A percentile compares a stretch with the other conserved stretches of the same genome.
Conservation (phyloP, 2,113 vertebrate genomes). For the Nanger granti region DNA sequence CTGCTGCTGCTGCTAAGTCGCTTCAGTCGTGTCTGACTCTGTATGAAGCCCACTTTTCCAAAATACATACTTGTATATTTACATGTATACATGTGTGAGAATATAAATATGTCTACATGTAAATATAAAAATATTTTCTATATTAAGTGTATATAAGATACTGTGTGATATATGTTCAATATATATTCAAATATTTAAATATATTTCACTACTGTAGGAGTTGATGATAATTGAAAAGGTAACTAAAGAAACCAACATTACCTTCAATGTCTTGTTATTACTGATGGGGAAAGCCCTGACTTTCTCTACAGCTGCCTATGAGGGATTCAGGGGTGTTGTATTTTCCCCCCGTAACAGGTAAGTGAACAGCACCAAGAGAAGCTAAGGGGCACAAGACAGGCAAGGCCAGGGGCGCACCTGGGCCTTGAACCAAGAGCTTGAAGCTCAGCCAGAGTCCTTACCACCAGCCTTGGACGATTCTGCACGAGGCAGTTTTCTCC, state of each 20-base stretch:
- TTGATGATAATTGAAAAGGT: neutral
- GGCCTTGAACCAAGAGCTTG: neutral
- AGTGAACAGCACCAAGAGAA: neutral
- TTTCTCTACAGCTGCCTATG: neutral
- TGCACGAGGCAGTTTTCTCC: rapidly evolving
- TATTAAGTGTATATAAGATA: neutral
- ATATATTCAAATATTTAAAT: neutral
- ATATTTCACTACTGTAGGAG: neutral
- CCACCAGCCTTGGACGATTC: rapidly evolving
- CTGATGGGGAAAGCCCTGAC: neutral
- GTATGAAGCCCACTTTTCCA: neutral
- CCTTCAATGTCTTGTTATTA: neutral
- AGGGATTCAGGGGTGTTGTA: neutral
- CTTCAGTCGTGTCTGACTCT: too few relatives aligned
- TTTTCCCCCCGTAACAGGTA: neutral
- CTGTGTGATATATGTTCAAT: neutral
- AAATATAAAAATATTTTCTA: neutral
- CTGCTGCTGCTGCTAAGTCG: too few relatives aligned
- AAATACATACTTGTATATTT: neutral
- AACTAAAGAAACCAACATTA: neutral
- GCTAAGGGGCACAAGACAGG: neutral
- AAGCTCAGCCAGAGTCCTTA: neutral
- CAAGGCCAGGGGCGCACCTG: neutral
- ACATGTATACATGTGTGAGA: too few relatives aligned
- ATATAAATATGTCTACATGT: neutral